phyloP scores from a whole-genome alignment of 2,888 invertebrate genomes.

The Lutraria lutraria region DNA sequence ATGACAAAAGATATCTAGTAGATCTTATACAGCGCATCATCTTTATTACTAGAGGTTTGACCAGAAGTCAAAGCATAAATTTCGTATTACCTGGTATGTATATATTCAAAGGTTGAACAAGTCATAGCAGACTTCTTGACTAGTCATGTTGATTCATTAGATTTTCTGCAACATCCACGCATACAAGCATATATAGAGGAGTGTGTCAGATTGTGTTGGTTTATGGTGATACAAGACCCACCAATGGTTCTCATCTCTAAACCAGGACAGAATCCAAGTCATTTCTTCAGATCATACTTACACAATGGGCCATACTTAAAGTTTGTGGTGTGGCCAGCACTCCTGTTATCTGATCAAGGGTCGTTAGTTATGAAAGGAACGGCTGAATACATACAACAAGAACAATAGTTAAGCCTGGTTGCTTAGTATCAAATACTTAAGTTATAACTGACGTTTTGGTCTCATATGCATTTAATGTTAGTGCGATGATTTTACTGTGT shows the following conservation, averaged over 20 bases:
- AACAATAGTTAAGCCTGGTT: neutral
- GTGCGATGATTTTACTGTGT: too few species aligned
- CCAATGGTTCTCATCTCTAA: slow-evolving; percentile 11
- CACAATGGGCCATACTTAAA: neutral
- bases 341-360: slow-evolving; percentile 9
- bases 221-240: slow-evolving; percentile 23
- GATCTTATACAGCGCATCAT: too few species aligned
- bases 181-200: neutral
- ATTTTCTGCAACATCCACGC: neutral
- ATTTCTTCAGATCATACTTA: slow-evolving; percentile 16
- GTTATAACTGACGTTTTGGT: too few species aligned
- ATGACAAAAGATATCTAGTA: too few species aligned
- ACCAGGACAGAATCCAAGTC: neutral
- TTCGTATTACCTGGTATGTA: neutral
- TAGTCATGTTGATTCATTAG: neutral
- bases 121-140: neutral
- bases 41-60: too few species aligned
- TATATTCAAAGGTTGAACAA: neutral
- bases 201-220: slow-evolving; percentile 26
- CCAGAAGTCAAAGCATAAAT: too few species aligned
- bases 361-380: neutral
- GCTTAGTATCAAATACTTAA: too few species aligned
- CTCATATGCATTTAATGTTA: too few species aligned
- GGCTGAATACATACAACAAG: neutral
- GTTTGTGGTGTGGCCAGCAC: slow-evolving; percentile 32